phyloP scores from a whole-genome alignment of 2,888 invertebrate genomes.

The Temnothorax ravouxi region DNA sequence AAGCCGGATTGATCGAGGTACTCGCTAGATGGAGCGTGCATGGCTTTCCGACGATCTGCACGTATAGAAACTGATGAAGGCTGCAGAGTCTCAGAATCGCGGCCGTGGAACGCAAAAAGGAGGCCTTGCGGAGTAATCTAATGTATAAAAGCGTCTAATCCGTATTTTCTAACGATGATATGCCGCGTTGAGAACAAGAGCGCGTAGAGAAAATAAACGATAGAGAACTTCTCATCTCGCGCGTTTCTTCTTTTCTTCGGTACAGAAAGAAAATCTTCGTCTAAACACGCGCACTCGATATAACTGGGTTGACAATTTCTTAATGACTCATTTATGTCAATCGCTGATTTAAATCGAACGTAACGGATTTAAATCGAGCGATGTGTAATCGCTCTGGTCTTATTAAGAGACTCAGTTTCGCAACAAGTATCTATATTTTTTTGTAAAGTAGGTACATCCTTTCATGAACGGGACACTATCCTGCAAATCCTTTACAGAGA shows the following conservation, averaged over 20 bases:
- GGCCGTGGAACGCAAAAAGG: not conserved
- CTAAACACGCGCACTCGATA: not conserved
- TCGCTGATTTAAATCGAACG: not conserved
- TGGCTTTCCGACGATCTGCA: not conserved
- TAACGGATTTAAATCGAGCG: not conserved
- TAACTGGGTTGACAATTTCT: not conserved
- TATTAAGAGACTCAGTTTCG: not conserved
- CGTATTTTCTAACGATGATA: not conserved
- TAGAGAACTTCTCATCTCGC: not conserved
- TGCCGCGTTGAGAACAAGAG: not conserved
- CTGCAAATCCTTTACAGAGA: not conserved
- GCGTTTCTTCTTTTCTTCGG: not conserved
- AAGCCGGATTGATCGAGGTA: constrained; percentile 6
- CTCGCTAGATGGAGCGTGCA: constrained; percentile 13
- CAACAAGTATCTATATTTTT: too few species aligned
- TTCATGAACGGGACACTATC: not conserved
- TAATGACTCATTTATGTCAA: not conserved
- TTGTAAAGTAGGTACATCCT: too few species aligned
- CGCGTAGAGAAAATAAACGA: not conserved
- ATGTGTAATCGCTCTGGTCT: not conserved
- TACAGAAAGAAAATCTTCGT: not conserved
- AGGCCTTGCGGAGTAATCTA: not conserved
- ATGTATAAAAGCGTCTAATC: not conserved
- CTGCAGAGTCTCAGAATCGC: not conserved
- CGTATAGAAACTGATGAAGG: constrained; percentile 4